These are phyloP conservation scores for Aldrovandia affinis DNA, from an alignment of 2,797 vertebrate species.

Conservation along the genomic window DNA sequence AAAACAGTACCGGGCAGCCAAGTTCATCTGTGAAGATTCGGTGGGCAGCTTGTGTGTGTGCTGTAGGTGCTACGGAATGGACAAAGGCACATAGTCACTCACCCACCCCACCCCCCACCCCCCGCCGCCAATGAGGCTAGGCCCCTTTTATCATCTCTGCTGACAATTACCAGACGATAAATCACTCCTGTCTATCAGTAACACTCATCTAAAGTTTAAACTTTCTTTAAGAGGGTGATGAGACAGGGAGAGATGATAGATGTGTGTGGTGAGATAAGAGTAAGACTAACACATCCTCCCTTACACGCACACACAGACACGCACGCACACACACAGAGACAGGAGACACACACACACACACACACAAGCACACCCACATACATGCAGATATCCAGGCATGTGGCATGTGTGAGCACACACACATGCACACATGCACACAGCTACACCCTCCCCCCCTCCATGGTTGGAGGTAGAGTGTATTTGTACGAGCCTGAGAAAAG, in stretches of 20 bases:
- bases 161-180: slow-evolving; percentile 47
- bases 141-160: slow-evolving; percentile 42
- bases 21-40: neutral
- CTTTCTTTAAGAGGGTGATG: slow-evolving; percentile 50
- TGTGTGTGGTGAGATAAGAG: slow-evolving; percentile 63
- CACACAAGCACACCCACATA: slow-evolving; percentile 39
- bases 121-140: slow-evolving; percentile 33
- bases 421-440: slow-evolving; percentile 32
- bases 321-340: slow-evolving; percentile 30
- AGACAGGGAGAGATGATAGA: slow-evolving; percentile 62
- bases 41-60: neutral
- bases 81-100: slow-evolving; percentile 53
- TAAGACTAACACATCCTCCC: slow-evolving; percentile 40
- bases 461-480: slow-evolving; percentile 8
- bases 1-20: neutral
- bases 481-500: slow-evolving; percentile 30
- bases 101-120: neutral
- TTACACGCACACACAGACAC: slow-evolving; percentile 26
- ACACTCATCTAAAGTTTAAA: slow-evolving; percentile 50
- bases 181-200: slow-evolving; percentile 45
- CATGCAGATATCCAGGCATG: neutral
- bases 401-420: neutral
- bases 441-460: neutral
- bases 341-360: slow-evolving; percentile 17
- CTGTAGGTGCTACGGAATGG: neutral